Percentiles rank a stretch among this genome's conserved stretches.
Conservation (phyloP, 2,888 invertebrate genomes). For the Yponomeuta plumbellus region DNA sequence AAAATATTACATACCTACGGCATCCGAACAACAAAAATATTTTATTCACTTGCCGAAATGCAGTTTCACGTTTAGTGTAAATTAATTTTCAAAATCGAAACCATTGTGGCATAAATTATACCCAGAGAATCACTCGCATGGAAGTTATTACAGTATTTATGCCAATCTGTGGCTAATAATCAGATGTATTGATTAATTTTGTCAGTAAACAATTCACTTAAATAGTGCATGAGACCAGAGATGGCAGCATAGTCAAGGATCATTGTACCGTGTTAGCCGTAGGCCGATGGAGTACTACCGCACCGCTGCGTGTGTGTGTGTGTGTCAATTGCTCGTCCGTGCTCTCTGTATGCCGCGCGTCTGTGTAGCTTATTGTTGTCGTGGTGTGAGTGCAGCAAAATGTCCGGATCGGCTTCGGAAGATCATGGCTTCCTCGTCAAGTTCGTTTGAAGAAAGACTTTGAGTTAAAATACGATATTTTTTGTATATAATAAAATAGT, state of each 20-base stretch:
- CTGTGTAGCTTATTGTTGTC: neutral
- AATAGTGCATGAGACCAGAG: slow-evolving; percentile 1
- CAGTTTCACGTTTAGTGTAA: too few species aligned
- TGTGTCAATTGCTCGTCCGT: neutral
- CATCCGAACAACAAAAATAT: too few species aligned
- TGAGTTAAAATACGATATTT: slow-evolving; percentile 32
- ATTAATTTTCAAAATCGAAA: too few species aligned
- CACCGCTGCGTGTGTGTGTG: neutral
- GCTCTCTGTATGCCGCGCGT: neutral
- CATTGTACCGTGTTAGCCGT: neutral
- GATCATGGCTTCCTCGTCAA: slow-evolving; percentile 45
- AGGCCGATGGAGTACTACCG: neutral
- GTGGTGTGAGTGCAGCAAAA: slow-evolving; percentile 21
- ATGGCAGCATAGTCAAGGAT: neutral
- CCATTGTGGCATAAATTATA: too few species aligned
- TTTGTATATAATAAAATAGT: slow-evolving; percentile 64
- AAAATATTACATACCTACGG: too few species aligned
- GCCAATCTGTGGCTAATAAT: neutral
- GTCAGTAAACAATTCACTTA: slow-evolving; percentile 3
- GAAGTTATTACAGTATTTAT: neutral
- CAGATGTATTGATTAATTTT: slow-evolving; percentile 6
- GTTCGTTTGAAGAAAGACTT: slow-evolving; percentile 65
- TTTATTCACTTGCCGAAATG: too few species aligned
- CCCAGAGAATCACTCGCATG: neutral
- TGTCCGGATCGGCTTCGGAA: slow-evolving; percentile 29